These are phyloP conservation scores for Paracentrotus lividus DNA, from an alignment of 53 echinoderm and acorn worm species.

Conservation along the genomic window DNA sequence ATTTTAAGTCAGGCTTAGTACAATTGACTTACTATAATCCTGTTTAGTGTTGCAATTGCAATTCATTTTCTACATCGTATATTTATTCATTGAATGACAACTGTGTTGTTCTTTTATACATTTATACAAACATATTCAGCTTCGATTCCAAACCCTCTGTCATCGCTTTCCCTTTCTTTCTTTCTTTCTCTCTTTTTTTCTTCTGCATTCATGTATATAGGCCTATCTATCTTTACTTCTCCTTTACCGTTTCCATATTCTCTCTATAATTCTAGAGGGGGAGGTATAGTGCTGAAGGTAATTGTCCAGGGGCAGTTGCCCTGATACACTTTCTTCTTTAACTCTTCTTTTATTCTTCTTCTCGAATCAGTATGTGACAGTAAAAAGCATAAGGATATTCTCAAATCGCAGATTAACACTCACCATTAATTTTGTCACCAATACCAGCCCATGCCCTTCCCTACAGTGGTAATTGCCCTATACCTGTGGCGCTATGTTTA, in stretches of 20 bases:
- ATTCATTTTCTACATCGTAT: too few relatives aligned
- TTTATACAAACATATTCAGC: background rate
- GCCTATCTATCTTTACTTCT: too few relatives aligned
- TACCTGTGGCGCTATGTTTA: constrained; percentile 34
- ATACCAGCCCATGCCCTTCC: background rate
- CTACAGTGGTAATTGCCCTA: constrained; percentile 35
- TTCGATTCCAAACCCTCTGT: background rate
- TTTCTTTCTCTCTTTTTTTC: background rate
- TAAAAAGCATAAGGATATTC: background rate
- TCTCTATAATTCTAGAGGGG: too few relatives aligned
- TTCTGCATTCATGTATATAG: background rate
- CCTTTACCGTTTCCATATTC: too few relatives aligned
- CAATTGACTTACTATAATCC: too few relatives aligned
- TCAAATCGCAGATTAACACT: background rate
- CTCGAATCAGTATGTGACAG: background rate
- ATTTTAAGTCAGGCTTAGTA: too few relatives aligned
- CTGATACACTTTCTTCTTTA: background rate
- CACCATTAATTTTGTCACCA: constrained; percentile 16
- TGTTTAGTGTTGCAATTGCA: too few relatives aligned
- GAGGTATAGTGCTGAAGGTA: too few relatives aligned
- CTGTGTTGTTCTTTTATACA: background rate
- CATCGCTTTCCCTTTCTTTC: background rate
- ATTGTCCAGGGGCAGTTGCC: too few relatives aligned
- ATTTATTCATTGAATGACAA: background rate
- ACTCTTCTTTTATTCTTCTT: background rate